Percentiles rank a stretch among this genome's conserved stretches.
Conservation (phyloP, 2,888 invertebrate species). For the Anorthoa munda region DNA sequence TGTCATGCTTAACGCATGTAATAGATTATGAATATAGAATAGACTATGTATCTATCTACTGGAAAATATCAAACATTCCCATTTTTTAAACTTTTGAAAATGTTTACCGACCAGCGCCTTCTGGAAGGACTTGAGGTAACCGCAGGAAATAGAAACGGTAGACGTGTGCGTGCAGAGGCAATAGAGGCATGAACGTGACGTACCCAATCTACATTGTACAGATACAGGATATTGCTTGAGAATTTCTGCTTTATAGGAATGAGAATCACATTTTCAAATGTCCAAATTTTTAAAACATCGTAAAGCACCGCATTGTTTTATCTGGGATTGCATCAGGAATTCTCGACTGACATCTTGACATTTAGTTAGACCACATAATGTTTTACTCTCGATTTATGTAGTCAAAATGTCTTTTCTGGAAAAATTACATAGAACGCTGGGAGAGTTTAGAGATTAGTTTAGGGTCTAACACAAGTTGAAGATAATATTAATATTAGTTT, state of each 20-base stretch:
- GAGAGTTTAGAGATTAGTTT: neutral
- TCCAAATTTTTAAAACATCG: conserved; percentile 15
- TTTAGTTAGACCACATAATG: neutral
- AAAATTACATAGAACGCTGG: neutral
- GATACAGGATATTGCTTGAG: conserved; percentile 45
- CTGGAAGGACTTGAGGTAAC: conserved; percentile 16
- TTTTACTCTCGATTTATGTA: neutral
- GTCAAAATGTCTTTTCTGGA: neutral
- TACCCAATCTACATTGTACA: conserved; percentile 23
- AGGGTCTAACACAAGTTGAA: neutral
- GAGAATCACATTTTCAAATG: conserved; percentile 36
- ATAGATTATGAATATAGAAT: neutral
- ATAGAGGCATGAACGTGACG: conserved; percentile 32
- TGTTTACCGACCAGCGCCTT: neutral
- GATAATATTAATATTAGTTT: too few relatives aligned
- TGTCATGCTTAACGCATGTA: conserved; percentile 5
- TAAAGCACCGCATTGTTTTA: conserved; percentile 29
- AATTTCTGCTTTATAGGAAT: conserved; percentile 31
- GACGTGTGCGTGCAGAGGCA: conserved; percentile 14
- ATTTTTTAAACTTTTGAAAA: neutral
- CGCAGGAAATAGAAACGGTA: conserved; percentile 39
- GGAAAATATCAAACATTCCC: neutral
- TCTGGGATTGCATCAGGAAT: conserved; percentile 14
- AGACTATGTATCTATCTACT: neutral
- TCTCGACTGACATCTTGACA: conserved; percentile 8